phyloP scores from a whole-genome alignment of 2,888 invertebrate genomes.

The Theodoxus fluviatilis region DNA sequence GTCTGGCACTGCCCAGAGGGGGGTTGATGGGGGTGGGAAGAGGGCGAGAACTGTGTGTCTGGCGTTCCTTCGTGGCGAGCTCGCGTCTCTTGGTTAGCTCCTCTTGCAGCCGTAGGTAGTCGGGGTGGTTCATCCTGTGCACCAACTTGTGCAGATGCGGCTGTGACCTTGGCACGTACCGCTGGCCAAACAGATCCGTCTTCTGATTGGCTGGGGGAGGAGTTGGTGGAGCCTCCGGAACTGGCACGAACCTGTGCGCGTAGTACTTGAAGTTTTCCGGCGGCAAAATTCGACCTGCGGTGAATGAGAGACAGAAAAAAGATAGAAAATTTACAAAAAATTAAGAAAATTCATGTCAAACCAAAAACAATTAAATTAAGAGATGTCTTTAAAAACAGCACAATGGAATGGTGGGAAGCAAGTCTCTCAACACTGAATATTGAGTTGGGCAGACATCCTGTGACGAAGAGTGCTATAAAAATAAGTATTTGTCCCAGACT shows the following conservation, averaged over 20 bases:
- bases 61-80: too few species aligned
- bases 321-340: neutral
- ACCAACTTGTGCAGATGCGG: slow-evolving; percentile 59
- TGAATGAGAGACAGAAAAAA: too few species aligned
- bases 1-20: too few species aligned
- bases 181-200: slow-evolving; percentile 56
- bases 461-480: too few species aligned
- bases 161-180: slow-evolving; percentile 47
- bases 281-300: slow-evolving; percentile 61
- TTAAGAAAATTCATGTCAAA: neutral
- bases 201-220: slow-evolving; percentile 49
- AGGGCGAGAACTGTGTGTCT: too few species aligned
- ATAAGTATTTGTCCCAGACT: too few species aligned
- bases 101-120: slow-evolving; percentile 50
- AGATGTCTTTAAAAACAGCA: neutral
- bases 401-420: neutral
- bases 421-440: neutral
- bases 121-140: slow-evolving; percentile 58
- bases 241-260: slow-evolving; percentile 53
- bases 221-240: slow-evolving; percentile 45
- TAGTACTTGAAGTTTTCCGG: slow-evolving; percentile 61
- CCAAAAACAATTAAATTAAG: neutral
- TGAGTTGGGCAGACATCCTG: too few species aligned
- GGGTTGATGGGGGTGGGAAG: too few species aligned
- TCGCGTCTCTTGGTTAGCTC: slow-evolving; percentile 43